Conservation (phyloP, 2,888 invertebrate species). For the Megalurothrips usitatus region DNA sequence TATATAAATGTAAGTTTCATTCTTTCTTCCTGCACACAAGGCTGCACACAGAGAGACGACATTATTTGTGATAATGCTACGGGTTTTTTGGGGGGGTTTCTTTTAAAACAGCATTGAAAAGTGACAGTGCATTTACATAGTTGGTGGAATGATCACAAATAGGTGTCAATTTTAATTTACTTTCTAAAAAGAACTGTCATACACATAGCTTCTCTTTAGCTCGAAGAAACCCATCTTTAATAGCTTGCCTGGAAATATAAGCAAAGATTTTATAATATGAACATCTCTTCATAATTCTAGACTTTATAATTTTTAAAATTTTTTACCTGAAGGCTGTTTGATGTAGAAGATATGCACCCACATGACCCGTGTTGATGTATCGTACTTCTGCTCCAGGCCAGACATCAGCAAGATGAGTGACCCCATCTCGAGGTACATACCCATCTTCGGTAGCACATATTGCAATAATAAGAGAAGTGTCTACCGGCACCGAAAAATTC, state of each 20-base stretch:
- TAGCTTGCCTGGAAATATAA: slow-evolving; percentile 59
- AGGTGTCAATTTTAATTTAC: background rate
- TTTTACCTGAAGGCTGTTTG: slow-evolving; percentile 79
- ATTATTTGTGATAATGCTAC: no score
- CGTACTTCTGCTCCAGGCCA: slow-evolving; percentile 92
- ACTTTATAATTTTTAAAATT: background rate
- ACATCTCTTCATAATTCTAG: no score
- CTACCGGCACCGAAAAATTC: slow-evolving; percentile 81
- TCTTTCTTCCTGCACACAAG: no score
- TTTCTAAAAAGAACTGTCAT: no score
- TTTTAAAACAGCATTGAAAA: no score
- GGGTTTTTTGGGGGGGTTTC: no score
- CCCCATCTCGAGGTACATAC: slow-evolving; percentile 83
- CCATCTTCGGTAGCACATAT: slow-evolving; percentile 86
- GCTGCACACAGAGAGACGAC: no score
- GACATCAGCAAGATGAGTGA: slow-evolving; percentile 74
- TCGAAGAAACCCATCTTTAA: slow-evolving; percentile 69
- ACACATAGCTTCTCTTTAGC: slow-evolving; percentile 48
- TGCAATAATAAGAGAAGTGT: slow-evolving; percentile 84
- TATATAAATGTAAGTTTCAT: no score
- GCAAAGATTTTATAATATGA: no score
- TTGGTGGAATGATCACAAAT: background rate
- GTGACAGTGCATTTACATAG: no score
- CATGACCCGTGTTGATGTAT: slow-evolving; percentile 84
- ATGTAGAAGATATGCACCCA: slow-evolving; percentile 81